A percentile compares a stretch with the other conserved stretches of the same genome.
phyloP scores from a whole-genome alignment of 2,113 vertebrate species.

The Seriola aureovittata region DNA sequence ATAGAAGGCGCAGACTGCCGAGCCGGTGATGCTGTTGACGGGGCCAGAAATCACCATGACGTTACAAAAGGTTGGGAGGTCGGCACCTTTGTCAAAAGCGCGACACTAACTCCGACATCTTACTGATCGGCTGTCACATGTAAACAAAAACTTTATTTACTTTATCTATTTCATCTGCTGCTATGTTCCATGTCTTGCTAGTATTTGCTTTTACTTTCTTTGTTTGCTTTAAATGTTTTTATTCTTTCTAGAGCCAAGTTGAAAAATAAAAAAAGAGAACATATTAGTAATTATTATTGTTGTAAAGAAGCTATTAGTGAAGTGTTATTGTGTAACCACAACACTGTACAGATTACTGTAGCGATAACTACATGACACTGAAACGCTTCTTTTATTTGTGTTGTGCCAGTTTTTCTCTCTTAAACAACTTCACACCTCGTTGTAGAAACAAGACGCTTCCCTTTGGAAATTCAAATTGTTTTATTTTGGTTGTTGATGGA shows the following conservation, averaged over 20 bases:
- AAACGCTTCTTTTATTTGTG: no score
- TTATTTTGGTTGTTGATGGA: no score
- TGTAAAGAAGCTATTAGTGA: not conserved
- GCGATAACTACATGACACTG: no score
- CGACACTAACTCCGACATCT: not conserved
- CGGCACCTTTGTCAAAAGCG: not conserved
- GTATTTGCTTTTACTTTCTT: not conserved
- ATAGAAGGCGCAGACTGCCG: conserved; percentile 95
- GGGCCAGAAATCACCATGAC: not conserved
- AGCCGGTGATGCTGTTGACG: conserved; percentile 92
- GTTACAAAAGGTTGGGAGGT: not conserved
- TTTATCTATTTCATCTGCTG: not conserved
- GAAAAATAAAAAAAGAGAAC: not conserved
- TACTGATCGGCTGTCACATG: no score
- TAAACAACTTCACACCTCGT: no score
- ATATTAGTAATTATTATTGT: not conserved
- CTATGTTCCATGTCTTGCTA: not conserved
- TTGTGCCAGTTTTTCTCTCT: no score
- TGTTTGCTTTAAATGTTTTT: not conserved
- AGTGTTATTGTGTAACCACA: not conserved
- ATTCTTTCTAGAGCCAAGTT: not conserved
- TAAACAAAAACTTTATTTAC: no score
- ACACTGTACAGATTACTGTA: no score
- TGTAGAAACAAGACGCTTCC: no score
- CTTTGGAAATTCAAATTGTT: no score